Conservation (phyloP, 2,797 vertebrate genomes). For the Picus viridis region DNA sequence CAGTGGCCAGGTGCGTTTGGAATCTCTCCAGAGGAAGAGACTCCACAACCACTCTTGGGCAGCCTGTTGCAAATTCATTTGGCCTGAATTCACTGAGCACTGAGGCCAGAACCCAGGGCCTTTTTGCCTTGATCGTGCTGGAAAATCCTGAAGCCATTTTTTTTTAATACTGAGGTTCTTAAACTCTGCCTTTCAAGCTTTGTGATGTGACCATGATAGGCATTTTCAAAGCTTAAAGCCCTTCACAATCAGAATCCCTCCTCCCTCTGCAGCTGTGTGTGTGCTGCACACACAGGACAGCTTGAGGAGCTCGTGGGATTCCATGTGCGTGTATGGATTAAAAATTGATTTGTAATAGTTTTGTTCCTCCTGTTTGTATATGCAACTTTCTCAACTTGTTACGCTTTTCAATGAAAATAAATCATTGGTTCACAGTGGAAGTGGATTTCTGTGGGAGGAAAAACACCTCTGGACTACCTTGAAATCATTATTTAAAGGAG, state of each 20-base stretch:
- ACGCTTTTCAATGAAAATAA: slow-evolving; percentile 41
- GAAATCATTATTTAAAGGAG: too few relatives aligned
- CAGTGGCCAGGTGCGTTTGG: neutral
- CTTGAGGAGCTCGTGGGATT: neutral
- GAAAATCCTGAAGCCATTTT: neutral
- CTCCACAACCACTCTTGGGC: neutral
- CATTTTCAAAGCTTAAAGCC: neutral
- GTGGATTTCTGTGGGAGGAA: neutral
- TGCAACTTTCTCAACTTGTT: neutral
- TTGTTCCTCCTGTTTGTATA: neutral
- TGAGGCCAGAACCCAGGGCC: neutral
- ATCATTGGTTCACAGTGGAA: neutral
- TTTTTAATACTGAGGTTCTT: neutral
- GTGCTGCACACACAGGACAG: neutral
- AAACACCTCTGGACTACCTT: neutral
- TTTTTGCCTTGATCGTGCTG: neutral
- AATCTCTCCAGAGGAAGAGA: neutral
- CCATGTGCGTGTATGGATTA: neutral
- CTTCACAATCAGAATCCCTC: neutral
- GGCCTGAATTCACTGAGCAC: neutral
- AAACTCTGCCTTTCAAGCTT: neutral
- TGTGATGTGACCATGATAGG: neutral
- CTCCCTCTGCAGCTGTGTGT: neutral
- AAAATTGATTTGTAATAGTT: neutral
- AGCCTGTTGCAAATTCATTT: neutral